A percentile compares a stretch with the other conserved stretches of the same genome.
phyloP scores from a whole-genome alignment of 2,113 vertebrate genomes.

The Grus americana region DNA sequence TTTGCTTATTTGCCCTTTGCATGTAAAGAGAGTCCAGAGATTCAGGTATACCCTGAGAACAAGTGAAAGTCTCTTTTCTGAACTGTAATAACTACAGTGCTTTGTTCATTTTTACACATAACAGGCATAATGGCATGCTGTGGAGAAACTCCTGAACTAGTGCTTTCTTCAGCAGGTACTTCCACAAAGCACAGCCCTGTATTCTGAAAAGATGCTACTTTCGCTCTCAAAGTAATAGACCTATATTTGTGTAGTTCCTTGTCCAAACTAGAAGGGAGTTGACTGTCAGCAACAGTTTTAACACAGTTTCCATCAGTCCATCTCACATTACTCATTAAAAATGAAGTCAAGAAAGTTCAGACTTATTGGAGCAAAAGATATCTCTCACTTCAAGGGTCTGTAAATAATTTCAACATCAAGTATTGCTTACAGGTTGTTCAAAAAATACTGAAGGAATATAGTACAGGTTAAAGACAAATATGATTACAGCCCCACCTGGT shows the following conservation, averaged over 20 bases:
- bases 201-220: background rate
- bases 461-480: background rate
- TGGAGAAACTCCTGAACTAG: background rate
- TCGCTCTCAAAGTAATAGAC: background rate
- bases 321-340: background rate
- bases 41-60: background rate
- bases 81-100: background rate
- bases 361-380: background rate
- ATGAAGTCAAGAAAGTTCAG: background rate
- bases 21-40: background rate
- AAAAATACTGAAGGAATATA: accelerated
- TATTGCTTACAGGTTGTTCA: background rate
- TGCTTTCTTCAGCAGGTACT: no score
- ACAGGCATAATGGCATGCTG: background rate
- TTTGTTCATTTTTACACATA: background rate
- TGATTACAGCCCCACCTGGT: constrained; percentile 32
- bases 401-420: background rate
- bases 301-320: background rate
- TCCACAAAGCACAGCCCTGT: background rate
- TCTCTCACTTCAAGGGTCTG: background rate
- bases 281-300: background rate
- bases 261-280: background rate
- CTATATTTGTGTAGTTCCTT: background rate
- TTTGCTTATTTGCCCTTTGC: background rate
- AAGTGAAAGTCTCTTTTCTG: background rate